Base-by-base conservation (phyloP, 2,888 invertebrate species). In the Nesidiocoris tenuis region DNA sequence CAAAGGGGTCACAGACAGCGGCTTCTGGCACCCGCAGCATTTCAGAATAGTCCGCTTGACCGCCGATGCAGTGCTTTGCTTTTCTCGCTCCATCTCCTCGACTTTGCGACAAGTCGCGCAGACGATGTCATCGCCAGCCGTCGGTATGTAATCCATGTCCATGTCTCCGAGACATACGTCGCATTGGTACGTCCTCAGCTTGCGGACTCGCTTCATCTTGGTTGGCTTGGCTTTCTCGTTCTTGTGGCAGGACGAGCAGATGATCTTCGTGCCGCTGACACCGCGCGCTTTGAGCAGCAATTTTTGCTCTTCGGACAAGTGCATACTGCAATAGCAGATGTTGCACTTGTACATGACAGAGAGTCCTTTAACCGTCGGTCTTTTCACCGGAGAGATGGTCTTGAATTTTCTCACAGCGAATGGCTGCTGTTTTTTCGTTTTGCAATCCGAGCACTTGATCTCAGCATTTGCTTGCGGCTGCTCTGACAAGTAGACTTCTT, bases 271-370 rank as follows among this genome's bases (percentile, higher is more conserved):
- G 24, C 70, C 70, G 19, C 59, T n/a, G 3, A 70, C 70, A 2
- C 70, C 70, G n/a, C 70, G 70, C 5, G 25, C 61, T n/a, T 25
- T 21, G n/a, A 70, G 24, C n/a, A 70, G 57, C 24, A 57, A 18
- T 59, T 61, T 57, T 59, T 70, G 70, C n/a, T 70, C 70, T n/a
- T 21, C 59, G 18, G 70, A 70, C 2, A 70, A 18, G 7, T 70
- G 70, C 70, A 70, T 70, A 24, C 23, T 70, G 61, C 70, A 70
- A 59, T 57, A 70, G 54, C 70, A 70, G 17, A 16, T 61, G 59
- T 70, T 70, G 59, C 70, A 70, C 12, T 70, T 70, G 61, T 70
- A 70, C 70, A 70, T 70, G n/a, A 70, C 61, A 2, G 70, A 25
- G 3, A 70, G 25, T 12, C 57, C 57, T 22, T 70, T 57, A 18